phyloP scores from a whole-genome alignment of 2,113 vertebrate species.

The Dasyurus viverrinus region DNA sequence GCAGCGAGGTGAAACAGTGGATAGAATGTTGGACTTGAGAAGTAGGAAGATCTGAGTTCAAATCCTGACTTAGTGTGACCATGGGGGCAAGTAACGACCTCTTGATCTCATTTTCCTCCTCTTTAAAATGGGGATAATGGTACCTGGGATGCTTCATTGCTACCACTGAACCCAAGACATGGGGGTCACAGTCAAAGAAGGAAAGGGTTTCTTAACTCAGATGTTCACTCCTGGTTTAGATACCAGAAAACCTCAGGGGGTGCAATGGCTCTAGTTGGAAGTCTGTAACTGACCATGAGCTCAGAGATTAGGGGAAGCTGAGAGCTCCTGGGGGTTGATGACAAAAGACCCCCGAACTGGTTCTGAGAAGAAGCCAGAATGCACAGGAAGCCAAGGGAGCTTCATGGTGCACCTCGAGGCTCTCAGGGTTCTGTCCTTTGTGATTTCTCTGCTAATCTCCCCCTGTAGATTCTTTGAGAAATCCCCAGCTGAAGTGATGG shows the following conservation, averaged over 20 bases:
- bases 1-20: too few species aligned
- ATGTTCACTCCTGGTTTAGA: background rate
- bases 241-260: background rate
- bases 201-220: background rate
- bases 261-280: background rate
- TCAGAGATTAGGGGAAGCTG: background rate
- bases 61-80: background rate
- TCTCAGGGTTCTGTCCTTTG: background rate
- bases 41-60: background rate
- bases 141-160: background rate
- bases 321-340: background rate
- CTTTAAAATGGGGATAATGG: background rate
- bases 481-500: background rate
- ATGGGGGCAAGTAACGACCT: background rate
- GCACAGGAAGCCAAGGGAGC: background rate
- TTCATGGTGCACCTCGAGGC: background rate
- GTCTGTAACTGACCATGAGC: background rate
- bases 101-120: background rate
- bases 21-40: too few species aligned
- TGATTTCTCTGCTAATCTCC: background rate
- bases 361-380: background rate
- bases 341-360: background rate
- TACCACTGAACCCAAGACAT: background rate
- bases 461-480: background rate
- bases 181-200: background rate